Percentiles rank a stretch among this genome's conserved stretches.
Conservation (phyloP, 2,888 invertebrate species). For the Myopa testacea region DNA sequence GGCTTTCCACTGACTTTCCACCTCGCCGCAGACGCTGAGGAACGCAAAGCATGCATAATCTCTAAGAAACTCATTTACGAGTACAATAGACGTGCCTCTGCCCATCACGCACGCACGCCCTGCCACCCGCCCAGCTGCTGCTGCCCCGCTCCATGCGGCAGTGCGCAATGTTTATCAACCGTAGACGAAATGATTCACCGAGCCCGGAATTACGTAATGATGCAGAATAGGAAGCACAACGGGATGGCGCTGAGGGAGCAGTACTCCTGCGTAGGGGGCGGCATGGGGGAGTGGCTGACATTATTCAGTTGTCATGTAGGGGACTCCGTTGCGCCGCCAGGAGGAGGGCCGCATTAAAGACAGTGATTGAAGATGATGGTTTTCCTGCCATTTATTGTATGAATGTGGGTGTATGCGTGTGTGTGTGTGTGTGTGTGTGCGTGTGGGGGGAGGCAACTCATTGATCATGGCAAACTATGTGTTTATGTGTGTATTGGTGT, state of each 20-base stretch:
- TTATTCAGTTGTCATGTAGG: slow-evolving; percentile 24
- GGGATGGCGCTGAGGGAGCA: neutral
- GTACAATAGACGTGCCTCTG: neutral
- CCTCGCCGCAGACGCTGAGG: neutral
- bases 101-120: no score
- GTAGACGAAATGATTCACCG: slow-evolving; percentile 32
- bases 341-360: slow-evolving; percentile 30
- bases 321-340: neutral
- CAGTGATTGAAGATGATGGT: slow-evolving; percentile 43
- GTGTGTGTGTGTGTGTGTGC: neutral
- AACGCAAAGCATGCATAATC: neutral
- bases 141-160: neutral
- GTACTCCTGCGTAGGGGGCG: neutral
- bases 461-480: neutral
- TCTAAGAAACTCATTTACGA: slow-evolving; percentile 11
- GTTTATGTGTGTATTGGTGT: neutral
- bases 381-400: slow-evolving; percentile 40
- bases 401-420: no score
- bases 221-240: slow-evolving; percentile 25
- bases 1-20: neutral
- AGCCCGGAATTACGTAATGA: slow-evolving; percentile 10
- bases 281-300: neutral
- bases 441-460: neutral
- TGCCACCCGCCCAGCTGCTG: neutral
- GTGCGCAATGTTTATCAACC: slow-evolving; percentile 10